Evolutionary conservation across 2,888 invertebrate species (phyloP).

Genomic region (Nezara viridula): DNA sequence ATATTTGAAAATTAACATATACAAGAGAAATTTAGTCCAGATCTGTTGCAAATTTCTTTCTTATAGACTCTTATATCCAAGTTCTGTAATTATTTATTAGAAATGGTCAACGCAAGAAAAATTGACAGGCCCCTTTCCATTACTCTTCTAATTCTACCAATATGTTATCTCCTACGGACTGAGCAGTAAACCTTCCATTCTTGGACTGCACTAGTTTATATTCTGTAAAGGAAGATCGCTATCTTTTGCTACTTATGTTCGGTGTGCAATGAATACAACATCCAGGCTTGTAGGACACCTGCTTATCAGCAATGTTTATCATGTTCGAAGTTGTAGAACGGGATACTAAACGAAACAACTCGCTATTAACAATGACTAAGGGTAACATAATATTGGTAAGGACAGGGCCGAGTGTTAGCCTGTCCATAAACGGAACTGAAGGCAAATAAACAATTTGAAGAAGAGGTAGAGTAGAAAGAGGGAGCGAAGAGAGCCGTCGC

Average conservation of each 20-base stretch:
- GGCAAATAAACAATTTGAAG: conserved; percentile 21
- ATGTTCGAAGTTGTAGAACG: background rate
- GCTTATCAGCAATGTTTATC: background rate
- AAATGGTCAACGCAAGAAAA: no score
- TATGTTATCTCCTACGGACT: background rate
- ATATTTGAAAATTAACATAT: no score
- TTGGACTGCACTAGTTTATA: background rate
- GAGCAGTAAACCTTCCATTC: background rate
- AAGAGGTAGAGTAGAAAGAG: background rate
- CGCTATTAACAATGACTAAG: background rate
- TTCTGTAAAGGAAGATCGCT: background rate
- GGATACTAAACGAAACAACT: conserved; percentile 18
- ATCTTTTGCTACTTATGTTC: background rate
- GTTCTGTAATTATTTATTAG: no score
- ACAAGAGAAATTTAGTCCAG: no score
- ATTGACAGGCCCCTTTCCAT: no score
- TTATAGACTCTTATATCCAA: no score
- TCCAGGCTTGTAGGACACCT: background rate
- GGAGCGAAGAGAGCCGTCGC: conserved; percentile 44
- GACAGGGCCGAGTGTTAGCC: background rate
- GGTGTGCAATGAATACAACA: background rate
- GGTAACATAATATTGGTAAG: conserved; percentile 16
- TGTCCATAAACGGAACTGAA: conserved; percentile 7
- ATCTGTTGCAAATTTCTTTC: no score
- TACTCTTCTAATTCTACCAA: background rate